Evolutionary conservation across 2,113 vertebrate species (phyloP).

Genomic region (Laticauda colubrina): DNA sequence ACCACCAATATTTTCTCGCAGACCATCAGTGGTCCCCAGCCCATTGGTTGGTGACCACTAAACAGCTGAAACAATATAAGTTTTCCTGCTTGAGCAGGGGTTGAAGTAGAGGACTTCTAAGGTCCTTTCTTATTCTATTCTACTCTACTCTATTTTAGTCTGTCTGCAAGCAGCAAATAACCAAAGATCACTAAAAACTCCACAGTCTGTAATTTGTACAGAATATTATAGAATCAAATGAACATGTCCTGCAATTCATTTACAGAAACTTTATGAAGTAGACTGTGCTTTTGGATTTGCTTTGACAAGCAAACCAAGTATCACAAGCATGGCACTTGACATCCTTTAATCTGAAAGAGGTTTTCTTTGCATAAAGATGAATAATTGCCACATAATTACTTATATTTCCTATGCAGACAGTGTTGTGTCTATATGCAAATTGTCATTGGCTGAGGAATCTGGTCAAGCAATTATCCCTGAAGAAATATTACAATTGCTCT

Average conservation of each 20-base stretch:
- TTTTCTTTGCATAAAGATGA: not conserved
- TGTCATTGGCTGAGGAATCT: not conserved
- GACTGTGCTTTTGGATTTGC: not conserved
- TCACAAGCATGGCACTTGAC: not conserved
- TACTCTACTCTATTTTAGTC: too few species aligned
- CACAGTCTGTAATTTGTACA: not conserved
- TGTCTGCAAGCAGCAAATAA: not conserved
- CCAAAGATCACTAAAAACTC: not conserved
- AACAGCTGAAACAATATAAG: too few species aligned
- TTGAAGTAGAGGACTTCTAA: too few species aligned
- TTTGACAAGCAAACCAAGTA: not conserved
- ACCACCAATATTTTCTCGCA: too few species aligned
- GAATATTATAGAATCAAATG: not conserved
- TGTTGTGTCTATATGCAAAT: not conserved
- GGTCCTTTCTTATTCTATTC: too few species aligned
- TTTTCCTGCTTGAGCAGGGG: too few species aligned
- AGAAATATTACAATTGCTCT: not conserved
- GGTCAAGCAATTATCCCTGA: slow-evolving; percentile 1
- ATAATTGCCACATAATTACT: slow-evolving; percentile 9
- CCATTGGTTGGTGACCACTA: too few species aligned
- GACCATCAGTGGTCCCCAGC: too few species aligned
- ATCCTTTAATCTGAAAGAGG: not conserved
- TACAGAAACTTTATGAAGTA: not conserved
- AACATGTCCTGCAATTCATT: not conserved
- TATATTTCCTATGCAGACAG: slow-evolving; percentile 5